Evolutionary conservation across 2,797 vertebrate species (phyloP), one percentile per base, ranked within the genome.

Genomic region (Lemur catta): DNA sequence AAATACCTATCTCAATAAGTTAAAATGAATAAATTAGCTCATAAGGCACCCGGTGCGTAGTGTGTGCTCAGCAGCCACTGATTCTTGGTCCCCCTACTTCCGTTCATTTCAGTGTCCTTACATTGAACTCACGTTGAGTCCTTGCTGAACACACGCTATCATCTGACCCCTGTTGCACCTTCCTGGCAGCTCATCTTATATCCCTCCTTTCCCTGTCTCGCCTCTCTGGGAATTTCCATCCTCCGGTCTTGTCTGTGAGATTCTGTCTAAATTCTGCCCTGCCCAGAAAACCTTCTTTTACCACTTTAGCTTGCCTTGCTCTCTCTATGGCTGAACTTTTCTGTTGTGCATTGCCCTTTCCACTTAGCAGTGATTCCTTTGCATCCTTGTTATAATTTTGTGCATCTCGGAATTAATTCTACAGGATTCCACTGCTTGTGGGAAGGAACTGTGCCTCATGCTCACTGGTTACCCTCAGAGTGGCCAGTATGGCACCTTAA

Each of bases 391-490:
- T 57, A 48, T 50, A 41, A 59, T 35, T 46, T 84, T 71, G 76
- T 63, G 5, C 48, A 33, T 41, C 14, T 69, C 26, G 4, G 41
- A 33, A 59, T 91, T 71, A 87, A 50, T 89, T 82, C 91, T 86
- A 52, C 4, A 46, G 41, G n/a, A 59, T 75, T 0, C 65, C 6
- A 18, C 15, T 48, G 1, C 38, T 55, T 26, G n/a, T 76, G 41
- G 43, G 59, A 63, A 67, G 43, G 43, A 20, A 7, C 8, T 1
- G 0, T 48, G 2, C 17, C 38, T 50, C 30, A 0, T 43, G 20
- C 24, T 91, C 65, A n/a, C 41, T 24, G n/a, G 38, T 18, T 43
- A 63, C 3, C n/a, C 28, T 24, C 18, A 24, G 24, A 35, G 8
- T 18, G 33, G 41, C 30, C 61, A 7, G 2, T 2, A 30, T 2